Percentiles rank a stretch among this genome's conserved stretches.
Conservation (phyloP, 2,888 invertebrate genomes). For the Timema podura region DNA sequence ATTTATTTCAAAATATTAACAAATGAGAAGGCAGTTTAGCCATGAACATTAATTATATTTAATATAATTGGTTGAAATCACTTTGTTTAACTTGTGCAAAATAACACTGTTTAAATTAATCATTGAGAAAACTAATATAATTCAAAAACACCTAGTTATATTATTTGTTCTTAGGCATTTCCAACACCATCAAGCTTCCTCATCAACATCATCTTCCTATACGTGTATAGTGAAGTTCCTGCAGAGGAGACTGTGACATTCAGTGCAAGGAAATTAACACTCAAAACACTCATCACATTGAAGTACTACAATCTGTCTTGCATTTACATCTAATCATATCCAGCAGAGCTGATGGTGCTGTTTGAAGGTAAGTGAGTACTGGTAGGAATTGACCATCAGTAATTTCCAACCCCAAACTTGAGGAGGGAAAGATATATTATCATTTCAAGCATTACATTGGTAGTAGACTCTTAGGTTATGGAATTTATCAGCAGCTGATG, state of each 20-base stretch:
- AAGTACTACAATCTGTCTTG: constrained; percentile 6
- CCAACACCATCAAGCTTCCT: neutral
- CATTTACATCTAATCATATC: neutral
- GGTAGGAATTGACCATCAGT: neutral
- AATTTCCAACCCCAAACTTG: neutral
- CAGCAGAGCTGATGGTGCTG: constrained; percentile 5
- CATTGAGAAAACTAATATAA: neutral
- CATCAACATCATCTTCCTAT: neutral
- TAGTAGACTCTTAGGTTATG: neutral
- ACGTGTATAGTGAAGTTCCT: too few relatives aligned
- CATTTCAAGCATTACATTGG: neutral
- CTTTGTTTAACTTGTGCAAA: neutral
- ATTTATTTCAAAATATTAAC: neutral
- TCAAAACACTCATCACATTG: neutral
- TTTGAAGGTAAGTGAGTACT: neutral
- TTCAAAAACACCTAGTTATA: neutral
- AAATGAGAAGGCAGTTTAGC: neutral
- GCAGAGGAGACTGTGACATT: neutral
- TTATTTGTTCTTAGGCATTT: too few relatives aligned
- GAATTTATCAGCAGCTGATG: neutral
- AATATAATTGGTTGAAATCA: neutral
- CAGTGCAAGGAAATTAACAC: neutral
- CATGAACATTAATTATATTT: too few relatives aligned
- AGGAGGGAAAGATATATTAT: neutral
- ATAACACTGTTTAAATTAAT: neutral